Base-by-base conservation (phyloP, 1,140 invertebrate genomes). In the Carposina sasakii region DNA sequence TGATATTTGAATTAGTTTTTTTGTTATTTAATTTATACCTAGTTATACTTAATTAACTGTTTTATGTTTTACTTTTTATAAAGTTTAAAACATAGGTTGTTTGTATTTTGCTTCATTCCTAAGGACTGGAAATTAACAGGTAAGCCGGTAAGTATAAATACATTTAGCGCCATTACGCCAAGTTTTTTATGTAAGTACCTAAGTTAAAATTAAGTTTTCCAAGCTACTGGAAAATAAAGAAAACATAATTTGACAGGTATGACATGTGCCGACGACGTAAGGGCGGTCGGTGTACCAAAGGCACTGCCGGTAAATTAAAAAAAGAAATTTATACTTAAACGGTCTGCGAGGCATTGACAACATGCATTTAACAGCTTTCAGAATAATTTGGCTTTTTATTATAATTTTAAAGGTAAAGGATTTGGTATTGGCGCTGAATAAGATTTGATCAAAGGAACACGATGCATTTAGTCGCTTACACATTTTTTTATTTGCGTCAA, bases 231-330 rank as follows among this genome's bases (percentile, higher is more conserved):
- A 16, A 55, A 60, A 66, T 73, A 67, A 71, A 74, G 67, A 72
- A 40, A 54, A 66, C 71, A 60, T 63, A 59, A 78, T 81, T 81
- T 78, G 54, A 84, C 93, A 97, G 95, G 92, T 96, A 96, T 89
- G 95, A 96, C 91, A 95, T 96, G 94, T 96, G 95, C 90, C 92
- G 94, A 79, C 91, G 94, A 87, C 90, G 94, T 85, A 96, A 96
- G 90, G 94, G 94, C 87, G 94, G 94, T 84, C 92, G 94, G 88
- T 97, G 95, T 89, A 96, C 94, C 85, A 95, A 96, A 90, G 94
- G 95, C 91, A 97, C 95, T 86, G 95, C 95, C 88, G 95, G 95
- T 97, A 96, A 90, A 78, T 74, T 70, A 57, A 28, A 28, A 6
- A n/a, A n/a, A n/a, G n/a, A 6, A 28, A 72, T 70, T 73, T 76